These are phyloP conservation scores for Pagetopsis macropterus DNA, from an alignment of 2,797 vertebrate species.

Conservation along the genomic window DNA sequence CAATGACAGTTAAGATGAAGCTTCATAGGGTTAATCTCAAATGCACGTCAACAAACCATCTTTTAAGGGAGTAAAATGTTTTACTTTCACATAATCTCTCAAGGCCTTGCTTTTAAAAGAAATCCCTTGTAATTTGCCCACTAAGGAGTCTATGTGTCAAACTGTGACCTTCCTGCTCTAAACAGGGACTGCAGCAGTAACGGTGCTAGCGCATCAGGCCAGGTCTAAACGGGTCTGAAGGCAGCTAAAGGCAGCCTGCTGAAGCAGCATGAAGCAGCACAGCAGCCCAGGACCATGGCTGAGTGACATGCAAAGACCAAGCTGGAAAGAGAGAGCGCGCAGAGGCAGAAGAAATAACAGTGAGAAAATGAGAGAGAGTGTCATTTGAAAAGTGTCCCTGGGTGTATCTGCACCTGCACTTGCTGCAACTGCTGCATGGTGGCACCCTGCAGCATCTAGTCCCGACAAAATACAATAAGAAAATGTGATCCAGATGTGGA, in stretches of 20 bases:
- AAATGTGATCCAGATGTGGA: constrained; percentile 6
- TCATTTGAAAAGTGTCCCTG: constrained; percentile 24
- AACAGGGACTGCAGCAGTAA: constrained; percentile 68
- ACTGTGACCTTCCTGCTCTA: constrained; percentile 52
- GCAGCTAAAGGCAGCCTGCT: constrained; percentile 80
- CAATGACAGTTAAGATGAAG: neutral
- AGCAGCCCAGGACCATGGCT: constrained; percentile 40
- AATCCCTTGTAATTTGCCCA: constrained; percentile 26
- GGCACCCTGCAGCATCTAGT: constrained; percentile 78
- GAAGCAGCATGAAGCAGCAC: constrained; percentile 78
- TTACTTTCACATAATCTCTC: neutral
- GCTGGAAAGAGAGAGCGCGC: constrained; percentile 27
- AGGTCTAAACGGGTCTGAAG: constrained; percentile 64
- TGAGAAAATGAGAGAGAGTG: constrained; percentile 35
- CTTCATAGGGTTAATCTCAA: neutral
- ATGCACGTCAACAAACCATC: neutral
- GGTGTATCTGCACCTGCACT: constrained; percentile 71
- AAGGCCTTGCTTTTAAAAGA: constrained; percentile 16
- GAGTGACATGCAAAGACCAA: constrained; percentile 56
- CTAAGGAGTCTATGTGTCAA: constrained; percentile 39
- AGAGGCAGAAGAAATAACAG: constrained; percentile 36
- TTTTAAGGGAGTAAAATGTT: neutral
- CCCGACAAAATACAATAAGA: constrained; percentile 21
- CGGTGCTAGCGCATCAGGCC: constrained; percentile 54
- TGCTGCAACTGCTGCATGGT: constrained; percentile 81